Evolutionary conservation across 2,113 vertebrate species (phyloP), one percentile per base, ranked within the genome.

Genomic region (Lutjanus erythropterus): DNA sequence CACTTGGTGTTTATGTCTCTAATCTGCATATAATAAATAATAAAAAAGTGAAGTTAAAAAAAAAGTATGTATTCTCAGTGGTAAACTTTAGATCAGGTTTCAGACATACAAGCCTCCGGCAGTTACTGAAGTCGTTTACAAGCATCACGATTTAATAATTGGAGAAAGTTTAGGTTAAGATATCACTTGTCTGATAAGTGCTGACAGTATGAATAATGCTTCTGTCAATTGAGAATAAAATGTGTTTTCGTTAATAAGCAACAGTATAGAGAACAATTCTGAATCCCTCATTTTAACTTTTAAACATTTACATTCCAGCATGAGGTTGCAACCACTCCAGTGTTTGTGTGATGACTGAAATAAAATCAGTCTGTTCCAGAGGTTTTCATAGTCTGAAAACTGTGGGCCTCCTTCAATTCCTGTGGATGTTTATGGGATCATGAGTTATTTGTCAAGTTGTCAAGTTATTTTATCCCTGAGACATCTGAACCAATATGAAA

Each of bases 21-120:
- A 33, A 76, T 79, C 61, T 74, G 74, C 37, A 19, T 18, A 42
- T 59, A 68, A 83, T 83, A 75, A 83, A 87, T 75, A 39, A 68
- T 52, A 14, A 71, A 75, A 53, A 60, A 0, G n/a, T 27, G 8
- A 6, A 21, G 59, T 46, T 61, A 35, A 11, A 14, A 59, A 42
- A n/a, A 53, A 68, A 44, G 1, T 27, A 44, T 52, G 25, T 46
- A 52, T 73, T 68, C 49, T 58, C 35, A 19, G 52, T 53, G 50
- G 27, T 80, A 47, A 73, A 71, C 16, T 53, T 67, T 47, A 46
- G 19, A 52, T 65, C 56, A 55, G 31, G 59, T 66, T 61, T 55
- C 29, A 44, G 6, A 23, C 39, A 5, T 29, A 61, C 9, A 64
- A 9, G 23, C 58, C 31, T 21, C 47, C 33, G 50, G 23, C 23